Conservation (phyloP, 2,113 vertebrate species). For the Labeo rohita region DNA sequence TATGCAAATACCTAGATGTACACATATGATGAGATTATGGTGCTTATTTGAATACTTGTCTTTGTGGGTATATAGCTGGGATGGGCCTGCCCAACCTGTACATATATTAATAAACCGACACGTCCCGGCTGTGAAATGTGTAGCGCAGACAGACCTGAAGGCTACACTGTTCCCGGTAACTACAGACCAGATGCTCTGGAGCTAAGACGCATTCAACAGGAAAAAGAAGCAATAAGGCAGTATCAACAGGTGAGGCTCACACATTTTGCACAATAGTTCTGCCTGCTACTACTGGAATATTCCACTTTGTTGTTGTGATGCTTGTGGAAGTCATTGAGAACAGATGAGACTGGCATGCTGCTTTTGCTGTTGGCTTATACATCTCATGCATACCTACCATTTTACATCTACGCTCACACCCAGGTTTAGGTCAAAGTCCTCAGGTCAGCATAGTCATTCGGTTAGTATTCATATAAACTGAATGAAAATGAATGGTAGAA, state of each 20-base stretch:
- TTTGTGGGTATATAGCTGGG: constrained; percentile 66
- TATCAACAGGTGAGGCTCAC: constrained; percentile 73
- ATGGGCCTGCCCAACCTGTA: constrained; percentile 80
- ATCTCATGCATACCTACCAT: not conserved
- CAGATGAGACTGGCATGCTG: constrained; percentile 7
- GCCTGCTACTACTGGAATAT: not conserved
- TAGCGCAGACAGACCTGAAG: constrained; percentile 72
- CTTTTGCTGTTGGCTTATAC: not conserved
- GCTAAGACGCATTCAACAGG: constrained; percentile 71
- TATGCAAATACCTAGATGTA: not conserved
- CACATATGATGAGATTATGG: not conserved
- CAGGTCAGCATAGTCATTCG: not conserved
- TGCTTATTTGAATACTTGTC: constrained; percentile 9
- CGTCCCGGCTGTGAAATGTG: constrained; percentile 86
- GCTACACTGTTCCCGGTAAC: constrained; percentile 67
- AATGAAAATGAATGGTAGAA: not conserved
- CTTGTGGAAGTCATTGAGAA: not conserved
- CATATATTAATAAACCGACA: constrained; percentile 80
- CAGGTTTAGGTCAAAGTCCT: not conserved
- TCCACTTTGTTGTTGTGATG: not conserved
- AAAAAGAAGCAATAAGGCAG: constrained; percentile 71
- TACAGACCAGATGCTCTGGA: constrained; percentile 68
- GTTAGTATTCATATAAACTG: not conserved
- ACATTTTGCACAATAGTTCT: not conserved
- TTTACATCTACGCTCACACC: not conserved